phyloP scores from a whole-genome alignment of 2,113 vertebrate genomes.

The Gymnogyps californianus region DNA sequence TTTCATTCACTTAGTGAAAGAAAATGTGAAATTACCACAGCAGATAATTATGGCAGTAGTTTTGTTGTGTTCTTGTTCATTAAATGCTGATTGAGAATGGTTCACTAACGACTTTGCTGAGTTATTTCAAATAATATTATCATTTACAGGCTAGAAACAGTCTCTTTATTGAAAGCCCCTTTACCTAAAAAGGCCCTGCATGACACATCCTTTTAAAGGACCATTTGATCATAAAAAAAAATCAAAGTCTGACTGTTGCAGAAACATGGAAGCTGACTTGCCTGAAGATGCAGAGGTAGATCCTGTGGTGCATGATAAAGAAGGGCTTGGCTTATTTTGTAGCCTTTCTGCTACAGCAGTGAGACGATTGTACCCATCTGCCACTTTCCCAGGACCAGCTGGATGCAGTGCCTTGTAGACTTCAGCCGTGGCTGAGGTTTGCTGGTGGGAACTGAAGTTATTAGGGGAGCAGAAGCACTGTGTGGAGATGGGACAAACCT shows the following conservation, averaged over 20 bases:
- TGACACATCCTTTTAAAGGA: background rate
- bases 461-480: background rate
- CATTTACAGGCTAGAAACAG: background rate
- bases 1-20: background rate
- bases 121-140: background rate
- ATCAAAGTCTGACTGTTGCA: background rate
- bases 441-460: background rate
- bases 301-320: background rate
- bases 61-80: background rate
- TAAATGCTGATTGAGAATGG: background rate
- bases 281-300: background rate
- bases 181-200: background rate
- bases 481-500: background rate
- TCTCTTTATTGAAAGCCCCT: background rate
- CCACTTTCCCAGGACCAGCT: rapidly evolving
- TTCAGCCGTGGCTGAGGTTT: background rate
- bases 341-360: background rate
- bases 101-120: background rate
- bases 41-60: background rate
- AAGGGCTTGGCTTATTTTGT: background rate
- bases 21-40: background rate
- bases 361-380: background rate
- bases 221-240: background rate
- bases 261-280: background rate
- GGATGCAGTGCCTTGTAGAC: rapidly evolving